Percentiles rank a stretch among this genome's conserved stretches.
Conservation (phyloP, 2,797 vertebrate species). For the Danionella dracula region DNA sequence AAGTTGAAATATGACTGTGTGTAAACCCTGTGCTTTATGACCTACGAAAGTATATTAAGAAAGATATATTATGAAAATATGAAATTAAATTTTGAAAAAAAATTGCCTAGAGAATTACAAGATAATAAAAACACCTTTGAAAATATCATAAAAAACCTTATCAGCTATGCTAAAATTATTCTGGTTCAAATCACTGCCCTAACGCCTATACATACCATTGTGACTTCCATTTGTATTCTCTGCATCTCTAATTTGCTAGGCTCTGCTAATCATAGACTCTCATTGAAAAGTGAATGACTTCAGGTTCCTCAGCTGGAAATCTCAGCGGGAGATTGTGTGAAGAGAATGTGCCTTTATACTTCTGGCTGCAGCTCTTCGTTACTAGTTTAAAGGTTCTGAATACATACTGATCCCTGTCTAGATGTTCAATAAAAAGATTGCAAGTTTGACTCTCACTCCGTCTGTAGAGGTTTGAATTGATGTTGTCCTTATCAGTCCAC, state of each 20-base stretch:
- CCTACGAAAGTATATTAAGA: too few species aligned
- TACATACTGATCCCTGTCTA: not conserved
- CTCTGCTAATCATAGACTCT: not conserved
- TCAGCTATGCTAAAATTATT: not conserved
- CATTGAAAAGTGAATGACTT: not conserved
- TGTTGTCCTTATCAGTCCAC: conserved; percentile 11
- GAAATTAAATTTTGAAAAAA: too few species aligned
- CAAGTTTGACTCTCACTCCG: not conserved
- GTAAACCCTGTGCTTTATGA: too few species aligned
- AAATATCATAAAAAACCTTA: not conserved
- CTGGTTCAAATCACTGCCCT: not conserved
- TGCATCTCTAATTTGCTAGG: not conserved
- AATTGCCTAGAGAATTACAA: too few species aligned
- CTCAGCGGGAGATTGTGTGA: not conserved
- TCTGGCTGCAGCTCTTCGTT: not conserved
- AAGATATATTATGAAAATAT: too few species aligned
- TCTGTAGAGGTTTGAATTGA: conserved; percentile 15
- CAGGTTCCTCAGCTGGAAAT: not conserved
- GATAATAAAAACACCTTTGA: too few species aligned
- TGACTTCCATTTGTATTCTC: not conserved
- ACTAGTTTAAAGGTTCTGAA: conserved; percentile 2
- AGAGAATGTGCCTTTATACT: conserved; percentile 5
- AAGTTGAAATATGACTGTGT: too few species aligned
- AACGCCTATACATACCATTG: not conserved
- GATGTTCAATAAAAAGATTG: conserved; percentile 15